These are phyloP conservation scores for Pygoscelis antarcticus DNA, from an alignment of 2,113 vertebrate genomes.

Conservation along the genomic window DNA sequence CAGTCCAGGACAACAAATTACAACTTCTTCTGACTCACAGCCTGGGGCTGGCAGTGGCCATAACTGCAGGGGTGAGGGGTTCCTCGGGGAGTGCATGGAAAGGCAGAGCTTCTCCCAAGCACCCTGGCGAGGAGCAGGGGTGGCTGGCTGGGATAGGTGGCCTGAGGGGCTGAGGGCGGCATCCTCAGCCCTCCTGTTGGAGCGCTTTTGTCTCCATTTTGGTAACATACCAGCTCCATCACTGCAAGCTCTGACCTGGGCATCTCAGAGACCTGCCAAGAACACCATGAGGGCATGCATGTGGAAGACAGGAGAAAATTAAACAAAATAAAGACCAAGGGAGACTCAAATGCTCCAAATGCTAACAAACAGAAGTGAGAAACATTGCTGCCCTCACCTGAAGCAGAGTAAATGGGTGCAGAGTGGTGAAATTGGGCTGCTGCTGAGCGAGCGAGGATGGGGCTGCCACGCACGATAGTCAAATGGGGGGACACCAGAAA, in stretches of 20 bases:
- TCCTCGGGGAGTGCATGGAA: accelerated
- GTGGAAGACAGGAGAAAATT: neutral
- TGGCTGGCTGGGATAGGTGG: neutral
- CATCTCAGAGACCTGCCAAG: neutral
- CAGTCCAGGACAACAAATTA: neutral
- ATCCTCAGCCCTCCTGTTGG: neutral
- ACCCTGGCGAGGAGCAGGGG: neutral
- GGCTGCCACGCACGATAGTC: neutral
- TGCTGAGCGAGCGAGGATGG: accelerated
- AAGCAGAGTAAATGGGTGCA: neutral
- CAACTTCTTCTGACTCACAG: neutral
- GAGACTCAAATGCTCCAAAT: neutral
- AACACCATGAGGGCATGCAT: neutral
- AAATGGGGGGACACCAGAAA: neutral
- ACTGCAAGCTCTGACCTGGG: neutral
- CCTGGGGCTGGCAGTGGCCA: neutral
- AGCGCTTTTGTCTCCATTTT: neutral
- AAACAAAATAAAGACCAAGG: neutral
- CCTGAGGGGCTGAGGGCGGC: neutral
- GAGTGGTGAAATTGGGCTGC: accelerated
- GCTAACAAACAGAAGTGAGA: neutral
- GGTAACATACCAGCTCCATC: neutral
- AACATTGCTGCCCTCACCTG: accelerated
- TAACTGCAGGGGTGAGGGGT: neutral
- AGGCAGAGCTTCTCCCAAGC: neutral